These are phyloP conservation scores for Ectemnius lituratus DNA, from an alignment of 2,888 invertebrate species.

Conservation along the genomic window DNA sequence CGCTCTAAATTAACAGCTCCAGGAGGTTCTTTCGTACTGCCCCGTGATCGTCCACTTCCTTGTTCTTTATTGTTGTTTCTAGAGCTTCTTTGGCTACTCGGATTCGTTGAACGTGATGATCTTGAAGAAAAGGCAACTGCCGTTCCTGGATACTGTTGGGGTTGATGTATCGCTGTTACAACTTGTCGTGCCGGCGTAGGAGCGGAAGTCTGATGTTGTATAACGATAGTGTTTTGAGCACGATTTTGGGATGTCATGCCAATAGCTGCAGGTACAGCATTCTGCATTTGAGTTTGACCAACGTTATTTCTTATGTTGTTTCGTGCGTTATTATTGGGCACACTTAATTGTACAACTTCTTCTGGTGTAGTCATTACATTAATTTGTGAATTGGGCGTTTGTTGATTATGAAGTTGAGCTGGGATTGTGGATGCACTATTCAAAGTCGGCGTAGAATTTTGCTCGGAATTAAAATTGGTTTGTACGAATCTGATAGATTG, in stretches of 20 bases:
- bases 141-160: slow-evolving; percentile 56
- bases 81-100: slow-evolving; percentile 68
- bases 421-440: slow-evolving; percentile 48
- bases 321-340: slow-evolving; percentile 55
- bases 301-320: slow-evolving; percentile 44
- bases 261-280: slow-evolving; percentile 52
- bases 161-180: slow-evolving; percentile 63
- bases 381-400: slow-evolving; percentile 61
- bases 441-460: slow-evolving; percentile 44
- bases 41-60: slow-evolving; percentile 73
- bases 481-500: slow-evolving; percentile 75
- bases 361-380: slow-evolving; percentile 68
- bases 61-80: slow-evolving; percentile 71
- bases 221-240: slow-evolving; percentile 68
- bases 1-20: slow-evolving; percentile 95
- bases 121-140: slow-evolving; percentile 65
- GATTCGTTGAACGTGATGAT: slow-evolving; percentile 66
- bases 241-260: slow-evolving; percentile 64
- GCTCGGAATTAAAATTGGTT: slow-evolving; percentile 70
- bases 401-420: slow-evolving; percentile 59
- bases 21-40: slow-evolving; percentile 88
- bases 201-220: slow-evolving; percentile 67
- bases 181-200: slow-evolving; percentile 64
- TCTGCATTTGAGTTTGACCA: slow-evolving; percentile 55
- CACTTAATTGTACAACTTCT: slow-evolving; percentile 66